These are phyloP conservation scores for Takifugu rubripes DNA, from an alignment of 2,797 vertebrate genomes.

Conservation along the genomic window DNA sequence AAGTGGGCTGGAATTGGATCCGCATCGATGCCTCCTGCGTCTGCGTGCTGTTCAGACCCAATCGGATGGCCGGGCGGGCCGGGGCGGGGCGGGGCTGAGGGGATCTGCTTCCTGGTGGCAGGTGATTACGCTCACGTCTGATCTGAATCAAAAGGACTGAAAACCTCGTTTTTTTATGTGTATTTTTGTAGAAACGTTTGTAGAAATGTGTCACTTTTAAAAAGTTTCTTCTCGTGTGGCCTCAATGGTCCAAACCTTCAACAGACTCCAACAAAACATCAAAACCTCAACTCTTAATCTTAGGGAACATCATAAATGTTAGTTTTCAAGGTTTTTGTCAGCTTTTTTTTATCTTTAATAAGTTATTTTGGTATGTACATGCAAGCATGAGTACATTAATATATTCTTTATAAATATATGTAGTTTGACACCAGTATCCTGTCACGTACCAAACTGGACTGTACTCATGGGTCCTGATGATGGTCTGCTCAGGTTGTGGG, in stretches of 20 bases:
- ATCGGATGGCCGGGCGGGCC: slow-evolving; percentile 39
- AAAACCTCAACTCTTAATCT: slow-evolving; percentile 64
- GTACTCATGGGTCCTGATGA: slow-evolving; percentile 71
- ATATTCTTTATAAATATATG: slow-evolving; percentile 69
- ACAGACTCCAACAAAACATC: slow-evolving; percentile 46
- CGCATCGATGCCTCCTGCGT: slow-evolving; percentile 91
- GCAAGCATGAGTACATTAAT: slow-evolving; percentile 70
- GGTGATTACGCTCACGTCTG: too few species aligned
- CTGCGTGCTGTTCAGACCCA: slow-evolving; percentile 82
- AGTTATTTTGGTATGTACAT: slow-evolving; percentile 23
- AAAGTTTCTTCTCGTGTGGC: too few species aligned
- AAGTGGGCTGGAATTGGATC: slow-evolving; percentile 88
- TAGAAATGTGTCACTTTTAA: too few species aligned
- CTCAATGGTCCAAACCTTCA: slow-evolving; percentile 29
- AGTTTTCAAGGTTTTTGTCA: slow-evolving; percentile 53
- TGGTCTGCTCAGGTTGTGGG: slow-evolving; percentile 35
- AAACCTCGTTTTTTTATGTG: neutral
- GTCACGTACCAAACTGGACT: slow-evolving; percentile 69
- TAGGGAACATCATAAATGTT: slow-evolving; percentile 36
- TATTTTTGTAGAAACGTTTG: neutral
- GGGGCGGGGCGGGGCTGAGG: slow-evolving; percentile 29
- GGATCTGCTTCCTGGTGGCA: too few species aligned
- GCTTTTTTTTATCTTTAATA: slow-evolving; percentile 37
- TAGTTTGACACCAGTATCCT: slow-evolving; percentile 68
- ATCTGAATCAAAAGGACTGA: neutral